Base-by-base conservation (phyloP, 2,888 invertebrate species). In the Pomacea canaliculata region DNA sequence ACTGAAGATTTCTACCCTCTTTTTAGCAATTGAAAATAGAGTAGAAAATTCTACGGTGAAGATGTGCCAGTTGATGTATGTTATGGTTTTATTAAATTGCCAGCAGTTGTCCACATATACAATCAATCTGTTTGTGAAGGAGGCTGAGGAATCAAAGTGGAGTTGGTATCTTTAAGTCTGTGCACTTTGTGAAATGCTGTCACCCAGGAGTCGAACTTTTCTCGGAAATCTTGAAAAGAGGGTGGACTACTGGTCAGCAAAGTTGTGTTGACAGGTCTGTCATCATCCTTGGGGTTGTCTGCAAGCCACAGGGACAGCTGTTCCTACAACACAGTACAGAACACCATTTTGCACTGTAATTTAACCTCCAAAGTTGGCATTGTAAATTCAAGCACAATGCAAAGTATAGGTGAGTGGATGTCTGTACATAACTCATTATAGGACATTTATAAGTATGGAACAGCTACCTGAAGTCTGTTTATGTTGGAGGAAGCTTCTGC, bases 291-390 rank as follows among this genome's bases (percentile, higher is more conserved):
- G n/a, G 85, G 85, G 77, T 86, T 86, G 68, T 85, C 85, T 23
- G 83, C 82, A 66, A 87, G 80, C 88, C 88, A 88, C 56, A 85
- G 83, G 12, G 85, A 83, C 49, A 87, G 81, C 73, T 84, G 80
- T 23, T 83, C 83, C 77, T 86, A 84, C 16, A 80, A 81, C 7
- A 76, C 73, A 62, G 51, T 56, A 2, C 51, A 85, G 85, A 13
- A 82, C 84, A 48, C 37, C 81, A 37, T 67, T 66, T n/a, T 79
- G 49, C 4, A 70, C 77, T 23, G 51, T 56, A 56, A 56, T 56
- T 37, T 56, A 56, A 56, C 51, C 10, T 56, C 51, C 16, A 56
- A 56, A 56, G 16, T 56, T 56, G 51, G 51, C 51, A 56, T 37
- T 37, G 37, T 37, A 37, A 37, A 37, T 5, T 37, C 37, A 37